Conservation (phyloP, 2,797 vertebrate species). For the Eidolon dupreanum region DNA sequence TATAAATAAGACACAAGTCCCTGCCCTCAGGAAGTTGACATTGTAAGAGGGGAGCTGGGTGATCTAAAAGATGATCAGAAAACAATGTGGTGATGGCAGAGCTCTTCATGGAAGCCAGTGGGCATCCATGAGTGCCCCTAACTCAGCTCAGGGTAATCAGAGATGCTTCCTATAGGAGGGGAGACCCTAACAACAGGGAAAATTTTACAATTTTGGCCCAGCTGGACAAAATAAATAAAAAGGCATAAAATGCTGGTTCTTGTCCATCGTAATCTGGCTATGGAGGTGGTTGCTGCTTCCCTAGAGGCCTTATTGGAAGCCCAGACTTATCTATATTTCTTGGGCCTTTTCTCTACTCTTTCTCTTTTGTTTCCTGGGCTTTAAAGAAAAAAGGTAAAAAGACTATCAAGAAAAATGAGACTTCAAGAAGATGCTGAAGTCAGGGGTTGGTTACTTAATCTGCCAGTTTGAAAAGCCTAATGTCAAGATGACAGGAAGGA, state of each 20-base stretch:
- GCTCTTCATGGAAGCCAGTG: not conserved
- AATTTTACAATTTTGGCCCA: not conserved
- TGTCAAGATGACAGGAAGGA: not conserved
- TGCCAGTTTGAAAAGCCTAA: conserved; percentile 13
- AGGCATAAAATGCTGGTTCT: not conserved
- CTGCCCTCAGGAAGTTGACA: not conserved
- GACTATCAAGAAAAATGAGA: not conserved
- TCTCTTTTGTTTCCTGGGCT: not conserved
- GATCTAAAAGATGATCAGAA: not conserved
- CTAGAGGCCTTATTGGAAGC: not conserved
- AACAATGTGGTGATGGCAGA: not conserved
- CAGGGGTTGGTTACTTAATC: conserved; percentile 6
- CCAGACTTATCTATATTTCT: conserved; percentile 10
- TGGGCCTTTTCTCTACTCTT: not conserved
- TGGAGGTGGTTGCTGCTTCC: not conserved
- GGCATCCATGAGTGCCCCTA: not conserved
- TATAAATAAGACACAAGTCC: not conserved
- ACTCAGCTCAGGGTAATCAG: not conserved
- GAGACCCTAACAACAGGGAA: not conserved
- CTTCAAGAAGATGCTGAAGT: conserved; percentile 35
- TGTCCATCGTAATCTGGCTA: not conserved
- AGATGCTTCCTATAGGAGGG: not conserved
- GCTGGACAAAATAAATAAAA: not conserved
- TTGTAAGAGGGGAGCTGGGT: not conserved
- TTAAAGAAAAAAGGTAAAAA: not conserved